Percentiles rank a stretch among this genome's conserved stretches.
Evolutionary conservation across 2,888 invertebrate species (phyloP).

Genomic region (Tenodera sinensis): DNA sequence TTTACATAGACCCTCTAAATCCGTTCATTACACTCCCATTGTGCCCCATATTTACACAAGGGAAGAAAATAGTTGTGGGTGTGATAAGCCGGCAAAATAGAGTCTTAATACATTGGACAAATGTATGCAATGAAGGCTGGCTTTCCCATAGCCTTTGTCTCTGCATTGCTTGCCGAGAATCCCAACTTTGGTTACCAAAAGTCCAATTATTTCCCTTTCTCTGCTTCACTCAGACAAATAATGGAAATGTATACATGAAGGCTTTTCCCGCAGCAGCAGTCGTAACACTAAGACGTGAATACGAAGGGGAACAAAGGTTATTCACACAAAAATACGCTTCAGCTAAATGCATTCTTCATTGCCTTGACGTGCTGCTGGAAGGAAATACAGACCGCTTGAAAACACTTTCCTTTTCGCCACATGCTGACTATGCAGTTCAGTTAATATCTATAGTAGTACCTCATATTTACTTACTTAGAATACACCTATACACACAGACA

Average conservation of each 20-base stretch:
- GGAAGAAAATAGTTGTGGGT: background rate
- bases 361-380: background rate
- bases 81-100: background rate
- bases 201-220: background rate
- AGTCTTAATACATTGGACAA: background rate
- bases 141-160: background rate
- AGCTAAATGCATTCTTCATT: background rate
- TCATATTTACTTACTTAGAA: background rate
- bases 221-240: background rate
- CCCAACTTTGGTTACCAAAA: background rate
- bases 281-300: background rate
- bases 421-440: too few species aligned
- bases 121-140: background rate
- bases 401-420: too few species aligned
- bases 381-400: too few species aligned
- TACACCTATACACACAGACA: too few species aligned
- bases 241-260: background rate
- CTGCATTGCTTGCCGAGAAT: background rate
- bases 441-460: too few species aligned
- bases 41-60: conserved; percentile 20
- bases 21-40: conserved; percentile 24
- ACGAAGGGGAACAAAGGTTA: background rate
- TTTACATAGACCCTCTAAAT: conserved; percentile 11
- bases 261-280: background rate
- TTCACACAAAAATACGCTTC: background rate